phyloP scores from a whole-genome alignment of 2,888 invertebrate genomes.

The Eustalomyia histrio region DNA sequence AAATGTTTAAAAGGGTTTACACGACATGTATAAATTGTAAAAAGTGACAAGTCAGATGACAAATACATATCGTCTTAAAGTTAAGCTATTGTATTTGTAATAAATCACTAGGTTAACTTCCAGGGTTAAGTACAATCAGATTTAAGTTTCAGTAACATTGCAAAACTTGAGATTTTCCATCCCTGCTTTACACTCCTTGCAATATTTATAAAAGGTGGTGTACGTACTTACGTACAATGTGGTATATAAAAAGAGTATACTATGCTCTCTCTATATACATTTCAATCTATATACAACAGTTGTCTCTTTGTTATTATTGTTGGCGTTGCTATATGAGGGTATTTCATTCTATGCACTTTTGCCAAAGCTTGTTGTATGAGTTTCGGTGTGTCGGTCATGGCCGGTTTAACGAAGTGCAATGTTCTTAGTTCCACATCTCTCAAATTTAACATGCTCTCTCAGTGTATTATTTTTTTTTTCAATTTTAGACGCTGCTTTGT shows the following conservation, averaged over 20 bases:
- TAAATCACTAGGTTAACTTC: too few species aligned
- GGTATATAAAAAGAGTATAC: neutral
- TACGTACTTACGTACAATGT: neutral
- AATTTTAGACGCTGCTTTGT: slow-evolving; percentile 61
- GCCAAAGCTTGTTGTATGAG: slow-evolving; percentile 48
- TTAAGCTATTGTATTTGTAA: too few species aligned
- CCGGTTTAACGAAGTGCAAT: slow-evolving; percentile 1
- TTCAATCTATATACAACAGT: slow-evolving; percentile 18
- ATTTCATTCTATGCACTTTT: slow-evolving; percentile 43
- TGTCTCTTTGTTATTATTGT: slow-evolving; percentile 27
- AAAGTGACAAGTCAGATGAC: too few species aligned
- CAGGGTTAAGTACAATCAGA: too few species aligned
- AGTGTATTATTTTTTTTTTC: slow-evolving; percentile 17
- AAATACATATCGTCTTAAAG: too few species aligned
- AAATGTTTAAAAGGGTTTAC: too few species aligned
- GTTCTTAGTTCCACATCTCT: slow-evolving; percentile 1
- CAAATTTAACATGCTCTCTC: slow-evolving; percentile 19
- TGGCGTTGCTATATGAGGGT: slow-evolving; percentile 15
- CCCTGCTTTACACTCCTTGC: neutral
- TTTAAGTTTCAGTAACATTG: too few species aligned
- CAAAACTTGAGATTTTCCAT: too few species aligned
- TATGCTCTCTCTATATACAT: slow-evolving; percentile 5
- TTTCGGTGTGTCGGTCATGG: slow-evolving; percentile 17
- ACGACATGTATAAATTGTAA: too few species aligned
- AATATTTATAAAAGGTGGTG: neutral